These are phyloP conservation scores for Strix aluco DNA, from an alignment of 2,113 vertebrate genomes.

Conservation along the genomic window DNA sequence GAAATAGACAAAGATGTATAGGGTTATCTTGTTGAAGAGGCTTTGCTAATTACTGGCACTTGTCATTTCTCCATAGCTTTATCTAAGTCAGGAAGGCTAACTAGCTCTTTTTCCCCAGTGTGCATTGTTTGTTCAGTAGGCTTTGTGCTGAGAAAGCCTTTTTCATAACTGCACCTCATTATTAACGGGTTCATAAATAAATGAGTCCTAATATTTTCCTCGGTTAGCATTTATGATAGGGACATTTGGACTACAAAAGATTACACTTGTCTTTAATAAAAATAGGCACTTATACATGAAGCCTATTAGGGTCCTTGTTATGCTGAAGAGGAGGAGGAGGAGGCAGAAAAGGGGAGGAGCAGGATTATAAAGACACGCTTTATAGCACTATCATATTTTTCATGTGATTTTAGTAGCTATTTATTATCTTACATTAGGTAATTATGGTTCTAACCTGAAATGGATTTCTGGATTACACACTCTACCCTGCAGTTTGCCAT, in stretches of 20 bases:
- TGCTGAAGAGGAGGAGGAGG: constrained; percentile 51
- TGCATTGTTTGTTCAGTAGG: constrained; percentile 86
- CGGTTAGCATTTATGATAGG: constrained; percentile 88
- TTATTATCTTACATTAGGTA: constrained; percentile 48
- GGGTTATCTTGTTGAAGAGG: constrained; percentile 88
- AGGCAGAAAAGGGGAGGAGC: constrained; percentile 64
- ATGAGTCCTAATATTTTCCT: constrained; percentile 88
- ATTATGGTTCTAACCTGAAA: constrained; percentile 38
- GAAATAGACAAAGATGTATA: constrained; percentile 95
- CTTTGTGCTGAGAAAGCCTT: constrained; percentile 87
- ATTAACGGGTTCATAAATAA: constrained; percentile 96
- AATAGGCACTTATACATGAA: constrained; percentile 88
- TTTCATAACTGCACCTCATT: constrained; percentile 86
- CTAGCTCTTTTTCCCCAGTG: constrained; percentile 83
- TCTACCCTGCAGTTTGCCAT: not conserved
- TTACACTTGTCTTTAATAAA: constrained; percentile 89
- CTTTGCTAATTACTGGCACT: constrained; percentile 92
- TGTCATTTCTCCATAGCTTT: constrained; percentile 89
- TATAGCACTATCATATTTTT: constrained; percentile 17
- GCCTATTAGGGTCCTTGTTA: constrained; percentile 84
- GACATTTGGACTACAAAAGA: constrained; percentile 85
- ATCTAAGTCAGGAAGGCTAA: constrained; percentile 92
- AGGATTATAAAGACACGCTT: constrained; percentile 31
- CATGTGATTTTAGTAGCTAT: constrained; percentile 33
- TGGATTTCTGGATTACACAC: not conserved